A percentile compares a stretch with the other conserved stretches of the same genome.
These are phyloP conservation scores for Apomyelois bistriatella DNA, from an alignment of 2,888 invertebrate species.

Conservation along the genomic window DNA sequence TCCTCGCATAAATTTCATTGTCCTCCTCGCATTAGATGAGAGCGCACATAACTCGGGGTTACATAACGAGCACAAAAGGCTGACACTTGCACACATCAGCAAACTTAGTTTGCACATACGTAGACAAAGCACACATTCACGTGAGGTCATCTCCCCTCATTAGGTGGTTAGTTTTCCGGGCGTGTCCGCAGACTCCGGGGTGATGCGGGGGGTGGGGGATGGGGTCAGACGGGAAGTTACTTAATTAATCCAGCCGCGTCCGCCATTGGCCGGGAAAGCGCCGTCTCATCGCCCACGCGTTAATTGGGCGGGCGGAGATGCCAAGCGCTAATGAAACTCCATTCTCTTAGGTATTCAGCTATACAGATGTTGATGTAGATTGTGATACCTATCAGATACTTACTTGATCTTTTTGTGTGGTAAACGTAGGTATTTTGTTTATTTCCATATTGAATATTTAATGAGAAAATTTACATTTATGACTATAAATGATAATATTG, in stretches of 20 bases:
- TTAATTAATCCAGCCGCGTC: slow-evolving; percentile 78
- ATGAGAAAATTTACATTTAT: too few species aligned
- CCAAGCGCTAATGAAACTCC: slow-evolving; percentile 66
- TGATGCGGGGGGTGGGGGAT: slow-evolving; percentile 42
- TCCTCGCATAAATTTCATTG: background rate
- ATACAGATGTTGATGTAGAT: slow-evolving; percentile 15
- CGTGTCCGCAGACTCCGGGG: slow-evolving; percentile 77
- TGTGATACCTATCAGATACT: background rate
- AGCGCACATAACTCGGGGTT: slow-evolving; percentile 42
- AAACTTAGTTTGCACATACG: slow-evolving; percentile 63
- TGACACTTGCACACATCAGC: slow-evolving; percentile 63
- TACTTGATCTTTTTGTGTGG: background rate
- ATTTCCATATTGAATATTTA: too few species aligned
- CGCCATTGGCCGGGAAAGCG: slow-evolving; percentile 73
- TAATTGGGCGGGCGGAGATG: slow-evolving; percentile 76
- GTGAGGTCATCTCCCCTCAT: slow-evolving; percentile 80
- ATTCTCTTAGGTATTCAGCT: slow-evolving; percentile 36
- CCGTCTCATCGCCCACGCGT: slow-evolving; percentile 74
- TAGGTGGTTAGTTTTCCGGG: slow-evolving; percentile 80
- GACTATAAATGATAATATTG: too few species aligned
- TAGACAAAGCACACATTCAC: slow-evolving; percentile 74
- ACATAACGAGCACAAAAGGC: slow-evolving; percentile 69
- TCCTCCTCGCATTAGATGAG: slow-evolving; percentile 20
- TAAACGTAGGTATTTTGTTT: background rate
- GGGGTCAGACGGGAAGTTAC: slow-evolving; percentile 70